Base-by-base conservation (phyloP, 2,888 invertebrate genomes). In the Trichogramma dendrolimi region DNA sequence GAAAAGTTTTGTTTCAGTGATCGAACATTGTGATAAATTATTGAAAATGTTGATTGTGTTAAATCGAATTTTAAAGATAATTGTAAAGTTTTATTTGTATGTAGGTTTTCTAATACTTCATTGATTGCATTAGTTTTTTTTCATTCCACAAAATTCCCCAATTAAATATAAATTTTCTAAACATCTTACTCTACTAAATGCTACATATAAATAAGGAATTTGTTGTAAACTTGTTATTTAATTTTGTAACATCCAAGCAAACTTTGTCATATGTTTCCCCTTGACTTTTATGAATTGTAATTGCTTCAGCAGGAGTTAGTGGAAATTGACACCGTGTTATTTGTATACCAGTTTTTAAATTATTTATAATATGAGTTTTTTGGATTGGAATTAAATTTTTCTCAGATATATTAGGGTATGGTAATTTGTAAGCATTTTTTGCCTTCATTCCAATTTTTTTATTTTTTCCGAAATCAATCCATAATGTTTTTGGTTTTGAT, bases 401-500 rank as follows among this genome's bases (percentile, higher is more conserved):
- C 38, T 58, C 38, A 27, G 60, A 55, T n/a, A 47, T 39, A 51
- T 58, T 59, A 44, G 44, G 27, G 4, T 44, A 60, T 43, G 60
- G 60, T n/a, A 55, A 52, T n/a, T 53, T 8, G n/a, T 52, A 48
- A 44, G 49, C 59, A 47, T 48, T 39, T 41, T 53, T 43, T 51
- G 51, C 40, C 42, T 61, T 61, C 6, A 6, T 38, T 55, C 66
- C 68, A 49, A 65, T 57, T 51, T 10, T 58, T 40, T 48, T 48
- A 54, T 58, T 61, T 11, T 63, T 50, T 39, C 40, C 4, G 57
- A 68, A 66, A 55, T 67, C 60, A 11, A 68, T 10, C 66, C 66
- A 67, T 6, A 68, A 7, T 47, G 58, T 56, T 7, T n/a, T 46
- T 11, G 63, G 62, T 50, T 48, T 44, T 27, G 11, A 43, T 55